Base-by-base conservation (phyloP, 1,140 invertebrate genomes). In the Aricia agestis region DNA sequence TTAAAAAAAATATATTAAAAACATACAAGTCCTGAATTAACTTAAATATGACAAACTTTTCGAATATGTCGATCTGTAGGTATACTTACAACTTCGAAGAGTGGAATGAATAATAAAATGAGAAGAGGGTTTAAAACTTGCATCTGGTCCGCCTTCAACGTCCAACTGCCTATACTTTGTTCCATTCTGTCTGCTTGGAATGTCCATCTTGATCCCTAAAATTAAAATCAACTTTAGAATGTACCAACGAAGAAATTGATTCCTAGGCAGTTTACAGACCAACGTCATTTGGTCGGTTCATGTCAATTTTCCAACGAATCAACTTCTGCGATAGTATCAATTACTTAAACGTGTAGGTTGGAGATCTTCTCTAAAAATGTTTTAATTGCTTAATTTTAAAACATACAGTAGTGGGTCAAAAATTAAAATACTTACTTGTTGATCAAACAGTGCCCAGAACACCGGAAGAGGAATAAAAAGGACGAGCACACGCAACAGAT, bases 361-460 rank as follows among this genome's bases (percentile, higher is more conserved):
- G 3, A 25, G 25, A 25, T 25, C 25, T 2, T 25, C 25, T 25
- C 25, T 2, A 3, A 25, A 25, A n/a, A n/a, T n/a, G n/a, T 25
- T 25, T 25, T 25, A 1, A 25, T 25, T 25, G 1, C 25, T 25
- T 25, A 2, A 0, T 0, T 25, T 2, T 25, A 1, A 25, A 25
- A 25, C 1, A 25, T 25, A 25, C 25, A 25, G 25, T 25, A 25
- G 25, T 68, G 15, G 36, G 31, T 32, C 3, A 17, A 69, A 32
- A 61, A 10, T 41, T 36, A 42, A 67, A 18, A 70, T 32, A 36
- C 45, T 75, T 84, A 94, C 94, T 89, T 95, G 95, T 86, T 96
- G 95, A 82, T 96, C 95, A 81, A 95, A 96, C 1, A 98, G 91
- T 4, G 96, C 95, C 97, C 96, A 97, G 86, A 97, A 98, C 6